These are phyloP conservation scores for Drosophila punjabiensis DNA, from an alignment of 1,140 invertebrate genomes.

Conservation along the genomic window DNA sequence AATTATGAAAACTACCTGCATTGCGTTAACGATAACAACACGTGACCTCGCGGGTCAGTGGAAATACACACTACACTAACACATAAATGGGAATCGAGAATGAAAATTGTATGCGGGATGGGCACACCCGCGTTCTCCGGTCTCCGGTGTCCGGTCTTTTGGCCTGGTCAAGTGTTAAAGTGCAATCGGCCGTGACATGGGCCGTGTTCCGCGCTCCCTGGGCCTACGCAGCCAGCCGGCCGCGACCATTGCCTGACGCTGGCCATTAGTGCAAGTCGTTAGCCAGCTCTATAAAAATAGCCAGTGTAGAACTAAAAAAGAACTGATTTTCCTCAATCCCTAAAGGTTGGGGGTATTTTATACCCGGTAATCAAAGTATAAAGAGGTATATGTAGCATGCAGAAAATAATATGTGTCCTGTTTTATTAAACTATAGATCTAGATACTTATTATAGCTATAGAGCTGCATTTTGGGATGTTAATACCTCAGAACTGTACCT, in stretches of 20 bases:
- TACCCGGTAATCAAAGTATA: neutral
- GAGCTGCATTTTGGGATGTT: neutral
- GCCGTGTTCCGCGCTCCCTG: slow-evolving; percentile 22
- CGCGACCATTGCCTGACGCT: slow-evolving; percentile 63
- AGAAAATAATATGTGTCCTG: neutral
- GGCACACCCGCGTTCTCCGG: slow-evolving; percentile 39
- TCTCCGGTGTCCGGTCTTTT: slow-evolving; percentile 36
- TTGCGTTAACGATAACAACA: slow-evolving; percentile 69
- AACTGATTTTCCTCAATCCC: slow-evolving; percentile 42
- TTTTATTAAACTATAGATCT: neutral
- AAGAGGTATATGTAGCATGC: neutral
- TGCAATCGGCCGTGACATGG: slow-evolving; percentile 76
- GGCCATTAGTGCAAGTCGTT: slow-evolving; percentile 76
- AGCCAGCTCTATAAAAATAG: slow-evolving; percentile 52
- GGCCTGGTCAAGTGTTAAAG: slow-evolving; percentile 79
- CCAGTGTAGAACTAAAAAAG: slow-evolving; percentile 37
- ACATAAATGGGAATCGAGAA: slow-evolving; percentile 34
- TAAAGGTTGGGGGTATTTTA: slow-evolving; percentile 16
- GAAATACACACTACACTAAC: slow-evolving; percentile 13
- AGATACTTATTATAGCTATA: neutral
- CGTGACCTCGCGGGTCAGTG: slow-evolving; percentile 65
- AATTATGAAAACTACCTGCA: slow-evolving; percentile 67
- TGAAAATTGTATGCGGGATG: slow-evolving; percentile 29
- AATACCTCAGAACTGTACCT: neutral
- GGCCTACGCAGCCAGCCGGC: slow-evolving; percentile 54